A percentile compares a stretch with the other conserved stretches of the same genome.
Evolutionary conservation across 2,888 invertebrate genomes (phyloP).

Genomic region (Drosophila colorata): DNA sequence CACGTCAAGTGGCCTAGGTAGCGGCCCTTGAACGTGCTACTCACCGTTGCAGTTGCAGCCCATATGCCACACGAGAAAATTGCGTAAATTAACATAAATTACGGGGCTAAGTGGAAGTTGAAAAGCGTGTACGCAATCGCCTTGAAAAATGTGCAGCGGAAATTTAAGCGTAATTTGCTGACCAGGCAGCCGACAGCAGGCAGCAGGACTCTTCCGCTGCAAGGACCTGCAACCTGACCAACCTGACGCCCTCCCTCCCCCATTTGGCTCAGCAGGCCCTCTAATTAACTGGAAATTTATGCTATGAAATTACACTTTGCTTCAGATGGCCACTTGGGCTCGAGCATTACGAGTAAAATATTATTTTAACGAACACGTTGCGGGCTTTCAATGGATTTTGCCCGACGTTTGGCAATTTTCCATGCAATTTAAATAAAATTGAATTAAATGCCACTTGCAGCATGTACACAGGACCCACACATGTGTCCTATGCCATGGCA

Average conservation of each 20-base stretch:
- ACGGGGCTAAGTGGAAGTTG: constrained; percentile 69
- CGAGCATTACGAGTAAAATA: constrained; percentile 64
- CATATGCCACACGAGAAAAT: constrained; percentile 57
- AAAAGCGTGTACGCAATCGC: constrained; percentile 74
- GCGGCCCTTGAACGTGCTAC: constrained; percentile 21
- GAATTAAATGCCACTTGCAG: constrained; percentile 64
- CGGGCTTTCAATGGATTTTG: constrained; percentile 23
- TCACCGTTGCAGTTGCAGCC: constrained; percentile 6
- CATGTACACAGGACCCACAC: constrained; percentile 23
- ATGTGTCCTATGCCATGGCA: constrained; percentile 30
- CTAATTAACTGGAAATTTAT: constrained; percentile 80
- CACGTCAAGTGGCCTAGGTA: constrained; percentile 19
- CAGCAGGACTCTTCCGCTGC: constrained; percentile 6
- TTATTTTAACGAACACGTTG: constrained; percentile 57
- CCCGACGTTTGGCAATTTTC: constrained; percentile 59
- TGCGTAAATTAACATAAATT: constrained; percentile 78
- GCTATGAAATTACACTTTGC: constrained; percentile 69
- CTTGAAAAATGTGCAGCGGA: constrained; percentile 77
- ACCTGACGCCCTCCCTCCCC: too few species aligned
- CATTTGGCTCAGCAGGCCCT: constrained; percentile 15
- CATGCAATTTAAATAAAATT: constrained; percentile 75
- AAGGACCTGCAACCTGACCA: constrained; percentile 22
- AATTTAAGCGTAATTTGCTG: constrained; percentile 76
- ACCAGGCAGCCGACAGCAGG: constrained; percentile 47
- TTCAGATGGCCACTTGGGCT: constrained; percentile 23